Evolutionary conservation across 2,113 vertebrate species (phyloP), one percentile per base, ranked within the genome.

Genomic region (Procavia capensis): DNA sequence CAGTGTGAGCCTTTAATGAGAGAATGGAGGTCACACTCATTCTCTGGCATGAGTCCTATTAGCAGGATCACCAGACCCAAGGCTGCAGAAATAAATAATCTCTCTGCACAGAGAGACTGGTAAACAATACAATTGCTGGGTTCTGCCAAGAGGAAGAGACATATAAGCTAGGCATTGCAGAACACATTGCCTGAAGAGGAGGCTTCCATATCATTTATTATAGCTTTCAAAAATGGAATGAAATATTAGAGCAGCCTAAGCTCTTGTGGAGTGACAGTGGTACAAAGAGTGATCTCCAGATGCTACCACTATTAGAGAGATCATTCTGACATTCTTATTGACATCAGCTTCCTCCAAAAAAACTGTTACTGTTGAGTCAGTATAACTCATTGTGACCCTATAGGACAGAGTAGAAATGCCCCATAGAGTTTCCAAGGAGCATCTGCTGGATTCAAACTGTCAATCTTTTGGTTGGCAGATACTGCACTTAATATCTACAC

Each of bases 81-180:
- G 9, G 19, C 20, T 36, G 34, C 9, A 81, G 89, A 96, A 97
- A 93, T 95, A 84, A 97, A 95, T 95, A 81, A 97, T 94, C 86
- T 91, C 39, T 92, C 66, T 88, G 75, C 54, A 13, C 22, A 83
- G 64, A 61, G 91, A 92, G 95, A 79, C 87, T 93, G 89, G 86
- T 81, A 59, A 88, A 91, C 79, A 96, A 45, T 20, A 54, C 43
- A 75, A 81, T 36, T 27, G 2, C 76, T 16, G 47, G 68, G 39
- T 39, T 57, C 47, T 75, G 94, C 92, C 96, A 97, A 97, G 94
- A 96, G 95, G 95, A 97, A 96, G 84, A 97, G 82, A 34, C 81
- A 0, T 76, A 79, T 3, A 91, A 96, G n/a, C 70, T 3, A 0
- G 34, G 74, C 59, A 88, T 34, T 74, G 75, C 61, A 61, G 85